Base-by-base conservation (phyloP, 2,888 invertebrate genomes). In the Hymenopus coronatus region DNA sequence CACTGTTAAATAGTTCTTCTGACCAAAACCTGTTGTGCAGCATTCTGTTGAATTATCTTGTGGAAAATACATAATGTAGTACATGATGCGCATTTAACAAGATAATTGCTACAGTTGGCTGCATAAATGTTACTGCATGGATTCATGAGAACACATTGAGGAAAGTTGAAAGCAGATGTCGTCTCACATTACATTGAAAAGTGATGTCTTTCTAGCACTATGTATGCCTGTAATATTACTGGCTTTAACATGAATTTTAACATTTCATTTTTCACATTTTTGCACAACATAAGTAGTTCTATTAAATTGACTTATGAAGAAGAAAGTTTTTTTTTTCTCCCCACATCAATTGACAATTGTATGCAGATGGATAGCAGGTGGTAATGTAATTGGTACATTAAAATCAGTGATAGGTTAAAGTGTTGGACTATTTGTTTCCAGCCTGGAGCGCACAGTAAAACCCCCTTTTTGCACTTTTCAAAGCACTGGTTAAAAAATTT, bases 71-170 rank as follows among this genome's bases (percentile, higher is more conserved):
- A 40, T 40, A 40, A n/a, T n/a, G n/a, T n/a, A 12, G 40, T 6
- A 40, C 12, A 12, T 12, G 8, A 33, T 4, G 12, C 12, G 12
- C 40, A 40, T 40, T 12, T 40, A 8, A 14, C 87, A 87, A 87
- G 87, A 33, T 87, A 30, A 87, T 33, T 82, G 14, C 82, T 82
- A 15, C 28, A n/a, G 87, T 86, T 86, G 28, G 86, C 82, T 87
- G 87, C 87, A 82, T 28, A 87, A 27, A 82, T 87, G 87, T 70
- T 70, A 70, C 82, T 87, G 87, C 87, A 87, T 87, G 82, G 30
- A 82, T 87, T 87, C 82, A 86, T 86, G 33, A 87, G 82, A 87
- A 87, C 87, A 87, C 87, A 82, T 87, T 70, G 54, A 70, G 25
- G 25, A 70, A 15, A 70, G 15, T 70, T 70, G 6, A 27, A 27